Base-by-base conservation (phyloP, 2,797 vertebrate genomes). In the Sitta carolinensis region DNA sequence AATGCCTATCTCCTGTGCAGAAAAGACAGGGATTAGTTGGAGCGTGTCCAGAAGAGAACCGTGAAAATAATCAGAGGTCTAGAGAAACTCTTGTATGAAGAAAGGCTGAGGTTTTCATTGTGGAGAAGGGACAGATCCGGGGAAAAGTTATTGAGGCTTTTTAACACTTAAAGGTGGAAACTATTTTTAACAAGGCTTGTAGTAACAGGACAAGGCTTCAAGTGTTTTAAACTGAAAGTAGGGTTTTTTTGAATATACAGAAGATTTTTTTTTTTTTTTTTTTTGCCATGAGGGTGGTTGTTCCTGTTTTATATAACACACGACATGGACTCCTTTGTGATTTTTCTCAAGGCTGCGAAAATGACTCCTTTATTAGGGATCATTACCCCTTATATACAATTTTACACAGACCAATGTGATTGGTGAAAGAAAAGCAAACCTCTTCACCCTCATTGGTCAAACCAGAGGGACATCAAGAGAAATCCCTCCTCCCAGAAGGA, bases 1-100 rank as follows among this genome's bases (percentile, higher is more conserved):
- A 10, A 30, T 7, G 40, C 3, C 22, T n/a, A 11, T 1, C 3
- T 3, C 4, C 48, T 45, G 5, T 7, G 20, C 15, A 68, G n/a
- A 36, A 54, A 23, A n/a, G 45, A n/a, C 27, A 25, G 1, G 4
- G 11, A 67, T 7, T 47, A 69, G 16, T 3, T 40, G 18, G 17
- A 73, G 4, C 0, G 0, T 9, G 18, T 38, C 36, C 52, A 36
- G 48, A 69, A 10, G 10, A 67, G 6, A 18, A 18, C 3, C 13
- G 7, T 3, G 14, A 81, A 81, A 27, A 47, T 20, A 10, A 6
- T 29, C 7, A 27, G 19, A 16, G 7, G 5, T 8, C 4, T 59
- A 43, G 32, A 76, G 7, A 13, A 42, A 10, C 7, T 52, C 22
- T 40, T 1, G 21, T 50, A 1, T 19, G 21, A 45, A 12, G n/a